Evolutionary conservation across 2,888 invertebrate genomes (phyloP), one percentile per base, ranked within the genome.

Genomic region (Campoplex capitator): DNA sequence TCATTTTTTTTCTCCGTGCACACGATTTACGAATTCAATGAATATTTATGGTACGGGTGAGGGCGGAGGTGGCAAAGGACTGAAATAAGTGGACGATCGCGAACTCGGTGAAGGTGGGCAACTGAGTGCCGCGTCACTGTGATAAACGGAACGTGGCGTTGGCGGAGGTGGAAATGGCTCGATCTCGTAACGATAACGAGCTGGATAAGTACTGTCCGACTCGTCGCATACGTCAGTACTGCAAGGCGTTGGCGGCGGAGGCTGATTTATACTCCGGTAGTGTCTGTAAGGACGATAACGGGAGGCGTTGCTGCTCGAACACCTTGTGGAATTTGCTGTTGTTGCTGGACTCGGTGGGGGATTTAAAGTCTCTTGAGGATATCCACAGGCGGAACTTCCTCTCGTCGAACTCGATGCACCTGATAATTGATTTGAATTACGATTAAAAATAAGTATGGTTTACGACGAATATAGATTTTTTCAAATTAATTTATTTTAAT

Each of bases 161-260:
- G 96, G 97, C 85, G 97, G 97, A 85, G 96, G 97, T 89, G 97
- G 97, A 94, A 96, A 96, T 28, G 97, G 96, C 89, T 97, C 97
- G 90, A 96, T 96, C 88, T 96, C 95, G 90, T 96, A 95, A 86
- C 97, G 95, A 89, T 95, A 95, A 85, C 95, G 95, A 62, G 95
- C 95, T 16, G 96, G 96, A 91, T 96, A 97, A 92, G 96, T 97
- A 83, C 96, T 97, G 92, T 98, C 98, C 38, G 97, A 97, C 94
- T 98, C 98, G 94, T 98, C 98, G 92, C 98, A 98, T 89, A 98
- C 98, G 90, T 99, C 99, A 54, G 99, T 98, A 89, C 98, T 98
- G 93, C 98, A 99, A 0, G 99, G 99, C 35, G 99, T 99, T 16
- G 98, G 98, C 42, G 98, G 99, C 9, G 98, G 98, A 0, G 98